These are phyloP conservation scores for Oxystoma pomonae DNA, from an alignment of 2,888 invertebrate genomes.

Conservation along the genomic window DNA sequence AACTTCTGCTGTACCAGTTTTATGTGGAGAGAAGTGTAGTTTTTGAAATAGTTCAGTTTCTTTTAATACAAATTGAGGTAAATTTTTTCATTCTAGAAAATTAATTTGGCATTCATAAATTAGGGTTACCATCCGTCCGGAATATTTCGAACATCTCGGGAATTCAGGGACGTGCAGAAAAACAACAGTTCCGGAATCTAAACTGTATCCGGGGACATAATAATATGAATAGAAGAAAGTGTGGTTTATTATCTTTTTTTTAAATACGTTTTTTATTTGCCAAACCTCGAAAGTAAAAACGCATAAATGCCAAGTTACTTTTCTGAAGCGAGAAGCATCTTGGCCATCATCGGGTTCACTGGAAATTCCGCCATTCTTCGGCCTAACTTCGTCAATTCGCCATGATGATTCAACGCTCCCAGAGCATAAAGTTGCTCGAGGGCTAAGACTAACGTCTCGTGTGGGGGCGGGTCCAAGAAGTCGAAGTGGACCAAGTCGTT, in stretches of 20 bases:
- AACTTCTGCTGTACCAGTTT: no score
- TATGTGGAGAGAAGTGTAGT: no score
- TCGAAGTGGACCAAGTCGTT: conserved; percentile 98
- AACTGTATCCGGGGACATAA: no score
- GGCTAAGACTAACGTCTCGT: conserved; percentile 78
- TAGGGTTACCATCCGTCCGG: no score
- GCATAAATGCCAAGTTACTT: conserved; percentile 62
- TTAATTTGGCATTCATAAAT: no score
- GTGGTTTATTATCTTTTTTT: conserved; percentile 4
- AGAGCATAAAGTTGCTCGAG: conserved; percentile 96
- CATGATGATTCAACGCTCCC: conserved; percentile 95
- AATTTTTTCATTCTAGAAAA: no score
- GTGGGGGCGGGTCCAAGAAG: conserved; percentile 96
- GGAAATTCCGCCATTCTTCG: conserved; percentile 99
- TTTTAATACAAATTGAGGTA: no score
- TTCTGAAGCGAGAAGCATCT: conserved; percentile 96
- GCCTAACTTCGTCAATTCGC: conserved; percentile 94
- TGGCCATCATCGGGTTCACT: conserved; percentile 97
- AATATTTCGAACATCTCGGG: no score
- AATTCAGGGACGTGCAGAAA: no score
- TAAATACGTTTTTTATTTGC: no score
- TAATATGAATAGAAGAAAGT: conserved; percentile 1
- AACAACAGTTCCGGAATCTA: no score
- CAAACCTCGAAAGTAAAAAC: not conserved
- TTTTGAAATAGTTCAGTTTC: no score